Percentiles rank a stretch among this genome's conserved stretches.
phyloP scores from a whole-genome alignment of 2,113 vertebrate species.

The Mus musculus region DNA sequence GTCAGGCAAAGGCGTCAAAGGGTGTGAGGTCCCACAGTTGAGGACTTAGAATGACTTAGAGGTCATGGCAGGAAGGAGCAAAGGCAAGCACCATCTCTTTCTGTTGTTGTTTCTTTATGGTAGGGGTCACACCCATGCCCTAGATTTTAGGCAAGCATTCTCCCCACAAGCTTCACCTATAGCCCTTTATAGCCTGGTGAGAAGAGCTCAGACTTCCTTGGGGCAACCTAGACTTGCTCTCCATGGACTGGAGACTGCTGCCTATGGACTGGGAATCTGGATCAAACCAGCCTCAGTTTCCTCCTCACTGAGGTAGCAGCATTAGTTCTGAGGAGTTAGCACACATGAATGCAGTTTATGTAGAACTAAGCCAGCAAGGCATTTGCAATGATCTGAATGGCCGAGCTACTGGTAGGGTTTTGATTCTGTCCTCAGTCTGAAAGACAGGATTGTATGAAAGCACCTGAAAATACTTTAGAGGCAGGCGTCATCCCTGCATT shows the following conservation, averaged over 20 bases:
- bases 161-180: too few relatives aligned
- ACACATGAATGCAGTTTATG: not conserved
- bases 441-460: not conserved
- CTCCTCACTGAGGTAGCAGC: not conserved
- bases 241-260: not conserved
- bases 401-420: not conserved
- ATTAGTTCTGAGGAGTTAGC: not conserved
- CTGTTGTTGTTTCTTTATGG: not conserved
- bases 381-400: rapidly evolving
- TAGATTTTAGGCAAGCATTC: not conserved
- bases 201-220: not conserved
- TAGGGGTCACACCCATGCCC: not conserved
- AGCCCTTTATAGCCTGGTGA: not conserved
- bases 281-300: not conserved
- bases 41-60: not conserved
- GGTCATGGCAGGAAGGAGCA: not conserved
- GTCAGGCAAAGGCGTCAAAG: not conserved
- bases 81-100: not conserved
- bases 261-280: not conserved
- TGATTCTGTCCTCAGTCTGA: not conserved
- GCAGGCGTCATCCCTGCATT: not conserved
- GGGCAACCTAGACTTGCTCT: not conserved
- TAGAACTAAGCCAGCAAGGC: not conserved
- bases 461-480: not conserved
- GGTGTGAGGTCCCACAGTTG: rapidly evolving